Evolutionary conservation across 2,113 vertebrate genomes (phyloP), one percentile per base, ranked within the genome.

Genomic region (Zingel zingel): DNA sequence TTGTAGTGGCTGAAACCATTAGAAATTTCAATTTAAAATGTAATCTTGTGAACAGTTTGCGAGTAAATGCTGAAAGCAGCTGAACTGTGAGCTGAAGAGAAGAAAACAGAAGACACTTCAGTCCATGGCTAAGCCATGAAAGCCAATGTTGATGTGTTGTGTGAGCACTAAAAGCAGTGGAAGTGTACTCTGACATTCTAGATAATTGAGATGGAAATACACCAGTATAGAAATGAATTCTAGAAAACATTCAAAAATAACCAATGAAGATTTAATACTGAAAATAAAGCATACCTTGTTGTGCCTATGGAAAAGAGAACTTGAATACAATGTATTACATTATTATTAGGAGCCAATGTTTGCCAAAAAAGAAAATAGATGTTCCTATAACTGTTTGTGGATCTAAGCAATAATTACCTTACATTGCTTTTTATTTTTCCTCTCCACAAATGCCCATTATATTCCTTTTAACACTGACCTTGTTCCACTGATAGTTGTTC

Each of bases 321-420:
- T 16, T 77, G 3, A 47, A 47, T 21, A 15, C 12, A 19, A 48
- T 13, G 54, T 13, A 36, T 59, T 5, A 19, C 4, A 59, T 48
- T 48, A 51, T 13, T 25, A 65, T 50, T 23, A 30, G 12, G 4
- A 58, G 59, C 3, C 27, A 13, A 21, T 56, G 12, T 54, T 56
- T 33, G 3, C 12, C 50, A 54, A 57, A 30, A 18, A 57, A 36
- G 21, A 62, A 62, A 81, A 39, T 0, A 43, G 30, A 81, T 67
- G 7, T 36, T 61, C 36, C 36, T 9, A 12, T 43, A 75, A 43
- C 48, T 56, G 47, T 68, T 39, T 0, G 1, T 16, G 13, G 14
- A 50, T 50, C 56, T 51, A 19, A 39, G 21, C n/a, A 4, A 67
- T 48, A 66, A 65, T 48, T 72, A 72, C 50, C 65, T 53, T 9